Evolutionary conservation across 2,113 vertebrate species (phyloP), one percentile per base, ranked within the genome.

Genomic region (Rhynchopsitta pachyrhyncha): DNA sequence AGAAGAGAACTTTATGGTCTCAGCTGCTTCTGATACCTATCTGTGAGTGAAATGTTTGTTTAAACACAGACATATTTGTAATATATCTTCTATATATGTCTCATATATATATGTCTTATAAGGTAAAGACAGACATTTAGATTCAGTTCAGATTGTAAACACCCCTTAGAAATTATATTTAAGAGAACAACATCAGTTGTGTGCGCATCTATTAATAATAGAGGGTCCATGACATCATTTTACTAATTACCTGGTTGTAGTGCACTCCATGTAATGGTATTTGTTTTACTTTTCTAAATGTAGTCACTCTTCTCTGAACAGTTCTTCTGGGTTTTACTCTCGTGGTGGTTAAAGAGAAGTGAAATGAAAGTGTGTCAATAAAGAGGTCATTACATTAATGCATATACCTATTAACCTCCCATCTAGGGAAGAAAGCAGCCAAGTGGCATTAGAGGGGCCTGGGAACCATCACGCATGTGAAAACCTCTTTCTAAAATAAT

Each of bases 221-320:
- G 31, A 86, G 53, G 10, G 73, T 81, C 86, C 67, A 76, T 97
- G 69, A 95, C 90, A 91, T 96, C 82, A 94, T 95, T 94, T 95
- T 88, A 60, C 88, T 93, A 91, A 94, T 95, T 95, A 95, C 29
- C 50, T 74, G 79, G 42, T 27, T 93, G 90, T 78, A 74, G 82
- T 88, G 81, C 86, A 53, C 69, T 92, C 66, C 57, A 1, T 50
- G 64, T 86, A 95, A 95, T 90, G 86, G 82, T 85, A 81, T 57
- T 88, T 78, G 79, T 93, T 94, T 90, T 87, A 94, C 81, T 93
- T 97, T 97, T 95, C 86, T 92, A 97, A 91, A 86, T 96, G 92
- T 97, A 95, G 95, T 95, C 97, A 97, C 93, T 95, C 63, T 94
- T 97, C 76, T 90, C 92, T 90, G 90, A 94, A 96, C 88, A 83